These are phyloP conservation scores for Drepanosiphum platanoidis DNA, from an alignment of 2,888 invertebrate genomes.

Conservation along the genomic window DNA sequence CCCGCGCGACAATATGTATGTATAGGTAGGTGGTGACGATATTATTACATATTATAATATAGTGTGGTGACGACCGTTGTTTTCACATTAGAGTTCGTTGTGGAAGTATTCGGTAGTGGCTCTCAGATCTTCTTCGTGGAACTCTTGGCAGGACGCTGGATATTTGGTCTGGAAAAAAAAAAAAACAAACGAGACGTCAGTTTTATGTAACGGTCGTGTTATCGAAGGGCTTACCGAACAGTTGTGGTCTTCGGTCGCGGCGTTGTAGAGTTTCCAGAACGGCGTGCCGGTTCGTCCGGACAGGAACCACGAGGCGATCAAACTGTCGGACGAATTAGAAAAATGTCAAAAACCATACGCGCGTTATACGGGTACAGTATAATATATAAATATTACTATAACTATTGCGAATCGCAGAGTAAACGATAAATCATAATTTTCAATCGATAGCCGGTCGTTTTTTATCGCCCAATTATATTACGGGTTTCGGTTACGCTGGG, in stretches of 20 bases:
- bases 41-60: no score
- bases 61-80: not conserved
- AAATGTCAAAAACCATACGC: no score
- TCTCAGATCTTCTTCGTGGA: slow-evolving; percentile 83
- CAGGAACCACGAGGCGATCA: slow-evolving; percentile 80
- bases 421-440: no score
- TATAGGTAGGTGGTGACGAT: no score
- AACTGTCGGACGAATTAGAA: slow-evolving; percentile 69
- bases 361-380: no score
- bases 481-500: no score
- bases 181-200: not conserved
- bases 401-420: no score
- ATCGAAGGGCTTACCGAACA: slow-evolving; percentile 74
- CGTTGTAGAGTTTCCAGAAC: slow-evolving; percentile 82
- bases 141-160: slow-evolving; percentile 79
- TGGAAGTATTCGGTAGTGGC: slow-evolving; percentile 85
- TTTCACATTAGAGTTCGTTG: slow-evolving; percentile 75
- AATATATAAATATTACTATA: no score
- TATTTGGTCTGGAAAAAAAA: slow-evolving; percentile 71
- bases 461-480: no score
- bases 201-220: not conserved
- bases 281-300: slow-evolving; percentile 79
- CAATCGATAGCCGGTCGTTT: no score
- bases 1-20: no score
- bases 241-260: slow-evolving; percentile 77